A percentile compares a stretch with the other conserved stretches of the same genome.
Evolutionary conservation across 23 tunicate genomes (phyloP).

Genomic region (Diplosoma virens): DNA sequence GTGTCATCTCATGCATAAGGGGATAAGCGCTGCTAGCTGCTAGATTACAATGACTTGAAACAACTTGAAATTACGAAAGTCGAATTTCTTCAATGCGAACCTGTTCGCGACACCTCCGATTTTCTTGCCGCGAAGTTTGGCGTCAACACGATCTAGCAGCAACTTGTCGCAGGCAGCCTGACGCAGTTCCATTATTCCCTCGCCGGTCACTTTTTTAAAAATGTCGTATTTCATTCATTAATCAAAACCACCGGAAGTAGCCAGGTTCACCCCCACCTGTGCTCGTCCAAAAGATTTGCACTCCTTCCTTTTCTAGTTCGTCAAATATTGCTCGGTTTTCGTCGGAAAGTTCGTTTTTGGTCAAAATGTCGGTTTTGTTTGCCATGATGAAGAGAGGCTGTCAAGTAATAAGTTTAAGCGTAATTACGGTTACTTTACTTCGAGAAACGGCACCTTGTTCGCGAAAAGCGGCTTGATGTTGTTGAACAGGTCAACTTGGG

Average conservation of each 20-base stretch:
- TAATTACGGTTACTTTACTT: neutral
- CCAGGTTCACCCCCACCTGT: too few relatives aligned
- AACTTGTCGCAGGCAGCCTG: conserved; percentile 95
- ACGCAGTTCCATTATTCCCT: conserved; percentile 95
- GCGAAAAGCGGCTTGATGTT: conserved; percentile 87
- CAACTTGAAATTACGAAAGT: too few relatives aligned
- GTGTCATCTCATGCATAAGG: too few relatives aligned
- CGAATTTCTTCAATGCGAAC: too few relatives aligned
- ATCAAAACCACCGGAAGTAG: too few relatives aligned
- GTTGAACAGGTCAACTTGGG: conserved; percentile 79
- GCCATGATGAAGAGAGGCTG: conserved; percentile 96
- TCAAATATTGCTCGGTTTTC: conserved; percentile 68
- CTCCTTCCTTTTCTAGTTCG: conserved; percentile 66
- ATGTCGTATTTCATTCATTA: too few relatives aligned
- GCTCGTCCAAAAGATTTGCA: conserved; percentile 88
- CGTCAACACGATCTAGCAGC: conserved; percentile 88
- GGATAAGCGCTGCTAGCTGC: too few relatives aligned
- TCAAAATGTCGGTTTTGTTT: conserved; percentile 83
- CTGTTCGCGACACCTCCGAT: conserved; percentile 64
- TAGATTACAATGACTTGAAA: too few relatives aligned
- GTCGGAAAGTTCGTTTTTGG: conserved; percentile 69
- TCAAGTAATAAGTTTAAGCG: neutral
- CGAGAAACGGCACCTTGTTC: conserved; percentile 51
- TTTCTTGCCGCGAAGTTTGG: conserved; percentile 87
- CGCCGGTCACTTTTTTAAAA: conserved; percentile 86